Conservation (phyloP, 2,113 vertebrate species). For the Hemichromis elongatus region DNA sequence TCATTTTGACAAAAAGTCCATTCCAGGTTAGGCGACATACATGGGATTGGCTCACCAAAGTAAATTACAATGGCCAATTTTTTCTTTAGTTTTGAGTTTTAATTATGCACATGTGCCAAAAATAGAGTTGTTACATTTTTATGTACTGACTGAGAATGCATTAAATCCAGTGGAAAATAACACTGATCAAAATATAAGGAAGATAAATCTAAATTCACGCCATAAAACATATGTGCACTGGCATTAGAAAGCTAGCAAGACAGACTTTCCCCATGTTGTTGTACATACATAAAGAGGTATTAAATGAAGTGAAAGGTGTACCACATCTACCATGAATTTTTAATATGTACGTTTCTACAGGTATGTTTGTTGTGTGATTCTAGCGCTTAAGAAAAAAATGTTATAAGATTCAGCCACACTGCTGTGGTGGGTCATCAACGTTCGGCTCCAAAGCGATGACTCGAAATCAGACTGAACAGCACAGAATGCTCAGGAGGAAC, state of each 20-base stretch:
- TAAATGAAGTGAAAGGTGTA: neutral
- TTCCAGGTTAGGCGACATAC: neutral
- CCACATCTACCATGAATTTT: neutral
- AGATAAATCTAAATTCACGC: neutral
- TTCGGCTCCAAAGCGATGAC: slow-evolving; percentile 16
- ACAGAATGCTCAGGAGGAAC: slow-evolving; percentile 38
- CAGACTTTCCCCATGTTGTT: neutral
- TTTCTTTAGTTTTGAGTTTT: neutral
- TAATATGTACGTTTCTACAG: neutral
- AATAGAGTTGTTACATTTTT: neutral
- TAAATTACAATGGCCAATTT: neutral
- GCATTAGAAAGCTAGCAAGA: neutral
- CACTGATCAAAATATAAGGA: neutral
- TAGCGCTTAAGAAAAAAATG: neutral
- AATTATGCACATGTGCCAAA: slow-evolving; percentile 10
- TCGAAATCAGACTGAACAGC: slow-evolving; percentile 36
- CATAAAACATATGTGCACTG: neutral
- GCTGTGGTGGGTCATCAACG: slow-evolving; percentile 6
- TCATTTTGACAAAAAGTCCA: neutral
- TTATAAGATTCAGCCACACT: neutral
- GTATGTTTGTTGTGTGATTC: neutral
- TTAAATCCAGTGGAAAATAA: neutral
- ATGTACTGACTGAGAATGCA: neutral
- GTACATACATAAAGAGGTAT: neutral
- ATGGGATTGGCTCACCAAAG: neutral